These are phyloP conservation scores for Cosmorhoe ocellata DNA, from an alignment of 2,888 invertebrate species.

Conservation along the genomic window DNA sequence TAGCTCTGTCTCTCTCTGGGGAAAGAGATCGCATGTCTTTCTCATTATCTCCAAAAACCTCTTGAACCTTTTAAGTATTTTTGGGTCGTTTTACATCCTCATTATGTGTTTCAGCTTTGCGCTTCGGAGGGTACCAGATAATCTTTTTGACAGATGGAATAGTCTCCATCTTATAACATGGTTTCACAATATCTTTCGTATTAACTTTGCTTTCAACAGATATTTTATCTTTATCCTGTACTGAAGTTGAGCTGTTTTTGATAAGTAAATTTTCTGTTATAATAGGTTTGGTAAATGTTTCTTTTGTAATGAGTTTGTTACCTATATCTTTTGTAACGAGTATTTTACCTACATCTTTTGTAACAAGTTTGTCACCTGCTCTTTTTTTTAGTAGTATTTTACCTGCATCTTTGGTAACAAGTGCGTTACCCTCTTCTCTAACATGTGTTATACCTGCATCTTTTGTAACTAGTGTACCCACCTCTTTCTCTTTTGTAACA, in stretches of 20 bases:
- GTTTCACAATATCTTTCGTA: background rate
- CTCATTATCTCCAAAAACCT: no score
- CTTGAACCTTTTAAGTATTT: background rate
- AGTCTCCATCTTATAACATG: background rate
- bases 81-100: background rate
- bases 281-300: conserved; percentile 14
- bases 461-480: no score
- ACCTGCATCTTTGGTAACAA: no score
- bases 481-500: no score
- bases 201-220: background rate
- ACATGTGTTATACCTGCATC: no score
- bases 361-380: no score
- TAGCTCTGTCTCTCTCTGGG: no score
- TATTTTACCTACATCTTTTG: no score
- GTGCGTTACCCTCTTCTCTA: no score
- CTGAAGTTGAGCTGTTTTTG: background rate
- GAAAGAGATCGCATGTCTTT: no score
- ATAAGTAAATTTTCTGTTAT: conserved; percentile 22
- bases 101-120: background rate
- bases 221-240: background rate
- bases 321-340: background rate
- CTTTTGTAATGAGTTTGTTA: background rate
- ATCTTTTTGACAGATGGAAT: background rate
- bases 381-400: no score
- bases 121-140: conserved; percentile 1